Evolutionary conservation across 2,113 vertebrate species (phyloP), one percentile per base, ranked within the genome.

Genomic region (Coptodon bakossiorum): DNA sequence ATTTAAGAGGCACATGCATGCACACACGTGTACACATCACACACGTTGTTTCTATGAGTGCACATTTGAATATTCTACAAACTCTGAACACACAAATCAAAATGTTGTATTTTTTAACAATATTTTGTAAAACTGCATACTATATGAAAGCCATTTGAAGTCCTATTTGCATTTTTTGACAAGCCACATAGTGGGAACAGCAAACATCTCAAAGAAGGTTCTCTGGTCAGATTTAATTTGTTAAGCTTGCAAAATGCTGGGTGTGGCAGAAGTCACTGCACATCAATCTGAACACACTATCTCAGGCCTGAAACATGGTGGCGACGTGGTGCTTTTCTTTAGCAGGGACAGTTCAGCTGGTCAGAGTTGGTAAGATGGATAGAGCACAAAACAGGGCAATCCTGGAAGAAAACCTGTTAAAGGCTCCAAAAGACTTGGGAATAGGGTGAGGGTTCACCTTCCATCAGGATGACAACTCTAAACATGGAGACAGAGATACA

Each of bases 1-100:
- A 38, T 68, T 68, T 38, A 68, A 40, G 34, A 68, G 0, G 2
- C 0, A 40, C 63, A 40, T 0, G 10, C 61, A n/a, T 34, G 34
- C 4, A 68, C 31, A n/a, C 29, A 34, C 6, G 59, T 63, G 0
- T 5, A 0, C 59, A n/a, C 31, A 61, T 16, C 29, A 34, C 59
- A 66, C 31, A n/a, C 1, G 6, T 40, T 40, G 1, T 36, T 40
- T 68, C 13, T 3, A 40, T 40, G 17, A 68, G 63, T 68, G 36
- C 63, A 68, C 0, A 40, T 40, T 22, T 13, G 34, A 68, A 40
- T 2, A 5, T 38, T 68, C 34, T 68, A 13, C 19, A 40, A 22
- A 68, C 19, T 40, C 16, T 19, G 29, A 31, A 31, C 57, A 61
- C 14, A 61, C 27, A 61, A 34, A 61, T 34, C 13, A 29, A 59